Percentiles rank a stretch among this genome's conserved stretches.
phyloP scores from a whole-genome alignment of 2,888 invertebrate species.

The Zhuqinia jingwanae region DNA sequence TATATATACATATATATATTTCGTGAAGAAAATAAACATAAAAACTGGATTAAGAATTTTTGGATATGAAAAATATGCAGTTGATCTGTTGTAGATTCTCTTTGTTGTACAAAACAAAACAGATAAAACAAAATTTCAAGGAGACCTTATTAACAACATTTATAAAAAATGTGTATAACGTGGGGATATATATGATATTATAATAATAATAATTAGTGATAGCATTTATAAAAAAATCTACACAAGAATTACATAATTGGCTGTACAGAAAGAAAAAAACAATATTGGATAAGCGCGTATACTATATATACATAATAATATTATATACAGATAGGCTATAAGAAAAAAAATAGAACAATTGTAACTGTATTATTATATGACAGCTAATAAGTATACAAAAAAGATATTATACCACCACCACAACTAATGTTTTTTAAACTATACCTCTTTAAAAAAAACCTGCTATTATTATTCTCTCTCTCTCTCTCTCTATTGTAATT shows the following conservation, averaged over 20 bases:
- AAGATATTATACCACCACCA: constrained; percentile 1
- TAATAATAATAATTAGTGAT: not conserved
- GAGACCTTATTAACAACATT: constrained; percentile 68
- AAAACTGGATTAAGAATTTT: not conserved
- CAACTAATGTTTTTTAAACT: constrained; percentile 13
- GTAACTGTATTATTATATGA: constrained; percentile 12
- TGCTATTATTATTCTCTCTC: not conserved
- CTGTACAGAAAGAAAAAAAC: constrained; percentile 23
- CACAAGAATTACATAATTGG: constrained; percentile 3
- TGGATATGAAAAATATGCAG: constrained; percentile 34
- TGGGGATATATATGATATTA: not conserved
- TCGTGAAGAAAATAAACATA: constrained; percentile 36
- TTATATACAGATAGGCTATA: not conserved
- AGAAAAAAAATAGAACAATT: not conserved
- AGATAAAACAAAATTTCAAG: constrained; percentile 66
- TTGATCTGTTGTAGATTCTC: constrained; percentile 70
- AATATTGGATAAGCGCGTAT: not conserved
- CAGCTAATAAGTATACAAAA: not conserved
- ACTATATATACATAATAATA: not conserved
- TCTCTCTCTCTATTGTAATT: constrained; percentile 11
- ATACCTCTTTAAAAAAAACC: not conserved
- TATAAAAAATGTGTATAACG: constrained; percentile 18
- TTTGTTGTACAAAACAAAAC: constrained; percentile 68
- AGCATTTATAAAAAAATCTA: constrained; percentile 17
- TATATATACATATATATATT: constrained; percentile 24